Base-by-base conservation (phyloP, 2,797 vertebrate species). In the Channa striata region DNA sequence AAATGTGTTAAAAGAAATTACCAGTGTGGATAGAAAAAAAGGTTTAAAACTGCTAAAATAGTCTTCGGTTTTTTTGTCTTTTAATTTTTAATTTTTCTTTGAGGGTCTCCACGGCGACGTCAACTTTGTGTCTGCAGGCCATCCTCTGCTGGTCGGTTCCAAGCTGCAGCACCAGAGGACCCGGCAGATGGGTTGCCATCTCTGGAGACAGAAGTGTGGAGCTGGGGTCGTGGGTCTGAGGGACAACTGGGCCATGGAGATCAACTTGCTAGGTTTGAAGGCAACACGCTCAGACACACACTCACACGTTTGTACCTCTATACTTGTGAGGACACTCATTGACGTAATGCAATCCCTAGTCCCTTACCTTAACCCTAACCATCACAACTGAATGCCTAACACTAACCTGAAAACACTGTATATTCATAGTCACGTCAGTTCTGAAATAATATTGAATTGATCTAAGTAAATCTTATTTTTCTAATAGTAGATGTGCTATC, bases 211-310 rank as follows among this genome's bases (percentile, higher is more conserved):
- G 98, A 99, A 76, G 96, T 99, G 56, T 99, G 98, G 98, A 99
- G 95, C 86, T 99, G 98, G 98, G 98, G 98, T 12, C 95, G 96
- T 17, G 97, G 98, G 4, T 96, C 97, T 49, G 97, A 98, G 80
- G 98, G 98, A 2, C 98, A 99, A 59, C 93, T 99, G 50, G 98
- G 98, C 3, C 98, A 99, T 2, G 97, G 97, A 5, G 98, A 99
- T 86, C 91, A 96, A 76, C 93, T 99, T 17, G 96, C 97, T 62
- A 95, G 97, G 98, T 99, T 74, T 88, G 68, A 8, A 50, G n/a
- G n/a, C n/a, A 8, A 21, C 14, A 43, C 25, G 25, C 25, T 0
- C 16, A 64, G 8, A 76, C 5, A 25, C 12, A 54, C 20, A 23
- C 1, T 34, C 17, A 7, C 12, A n/a, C n/a, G n/a, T n/a, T n/a